Conservation (phyloP, 2,113 vertebrate genomes). For the Cairina moschata region DNA sequence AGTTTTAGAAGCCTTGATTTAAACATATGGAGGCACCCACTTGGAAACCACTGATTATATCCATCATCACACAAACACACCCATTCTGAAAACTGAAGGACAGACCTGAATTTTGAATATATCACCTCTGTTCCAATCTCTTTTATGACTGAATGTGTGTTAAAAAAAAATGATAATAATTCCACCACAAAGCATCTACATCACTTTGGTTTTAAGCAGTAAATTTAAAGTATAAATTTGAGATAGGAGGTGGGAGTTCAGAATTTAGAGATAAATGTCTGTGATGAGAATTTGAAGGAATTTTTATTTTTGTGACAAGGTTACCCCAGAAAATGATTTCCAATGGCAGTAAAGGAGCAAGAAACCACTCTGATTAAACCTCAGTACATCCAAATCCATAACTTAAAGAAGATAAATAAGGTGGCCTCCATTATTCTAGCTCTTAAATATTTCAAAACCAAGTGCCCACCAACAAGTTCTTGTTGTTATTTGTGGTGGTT, state of each 20-base stretch:
- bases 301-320: conserved; percentile 4
- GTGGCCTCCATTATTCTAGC: neutral
- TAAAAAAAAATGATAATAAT: neutral
- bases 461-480: neutral
- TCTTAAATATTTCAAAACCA: conserved; percentile 4
- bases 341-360: conserved; percentile 12
- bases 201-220: neutral
- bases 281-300: neutral
- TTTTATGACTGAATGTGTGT: neutral
- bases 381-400: neutral
- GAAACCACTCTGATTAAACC: conserved; percentile 26
- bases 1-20: neutral
- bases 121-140: neutral
- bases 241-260: neutral
- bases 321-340: conserved; percentile 40
- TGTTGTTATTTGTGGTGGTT: neutral
- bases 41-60: neutral
- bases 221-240: neutral
- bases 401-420: neutral
- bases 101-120: neutral
- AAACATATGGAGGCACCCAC: neutral
- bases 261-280: neutral
- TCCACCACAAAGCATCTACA: neutral
- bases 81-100: neutral
- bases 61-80: neutral